Conservation (phyloP, 2,888 invertebrate species). For the Xestia sexstrigata region DNA sequence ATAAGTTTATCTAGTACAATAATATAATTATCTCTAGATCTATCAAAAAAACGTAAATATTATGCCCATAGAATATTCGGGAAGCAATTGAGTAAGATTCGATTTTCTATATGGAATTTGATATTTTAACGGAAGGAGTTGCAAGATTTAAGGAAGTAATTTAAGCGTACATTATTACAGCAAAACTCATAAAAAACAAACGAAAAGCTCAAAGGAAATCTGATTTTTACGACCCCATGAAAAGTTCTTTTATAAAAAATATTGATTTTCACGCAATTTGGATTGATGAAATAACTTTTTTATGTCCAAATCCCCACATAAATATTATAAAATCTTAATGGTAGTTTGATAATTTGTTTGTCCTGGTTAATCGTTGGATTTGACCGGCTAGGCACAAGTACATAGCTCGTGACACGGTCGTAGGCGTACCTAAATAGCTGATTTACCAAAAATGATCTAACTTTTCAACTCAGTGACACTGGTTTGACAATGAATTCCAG, state of each 20-base stretch:
- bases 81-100: background rate
- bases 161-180: constrained; percentile 14
- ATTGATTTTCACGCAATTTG: constrained; percentile 48
- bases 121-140: background rate
- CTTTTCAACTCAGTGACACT: background rate
- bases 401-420: background rate
- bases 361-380: background rate
- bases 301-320: constrained; percentile 26
- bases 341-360: constrained; percentile 43
- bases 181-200: constrained; percentile 46
- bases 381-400: background rate
- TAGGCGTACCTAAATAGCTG: background rate
- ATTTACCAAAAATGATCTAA: background rate
- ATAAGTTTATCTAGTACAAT: background rate
- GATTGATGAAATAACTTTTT: constrained; percentile 60
- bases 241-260: constrained; percentile 58
- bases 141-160: constrained; percentile 4
- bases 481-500: background rate
- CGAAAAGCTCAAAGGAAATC: constrained; percentile 24
- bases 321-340: constrained; percentile 37
- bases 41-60: background rate
- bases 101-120: background rate
- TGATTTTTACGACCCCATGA: constrained; percentile 58
- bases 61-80: background rate
- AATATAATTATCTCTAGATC: background rate